Conservation (phyloP, 2,888 invertebrate genomes). For the Atherix ibis region DNA sequence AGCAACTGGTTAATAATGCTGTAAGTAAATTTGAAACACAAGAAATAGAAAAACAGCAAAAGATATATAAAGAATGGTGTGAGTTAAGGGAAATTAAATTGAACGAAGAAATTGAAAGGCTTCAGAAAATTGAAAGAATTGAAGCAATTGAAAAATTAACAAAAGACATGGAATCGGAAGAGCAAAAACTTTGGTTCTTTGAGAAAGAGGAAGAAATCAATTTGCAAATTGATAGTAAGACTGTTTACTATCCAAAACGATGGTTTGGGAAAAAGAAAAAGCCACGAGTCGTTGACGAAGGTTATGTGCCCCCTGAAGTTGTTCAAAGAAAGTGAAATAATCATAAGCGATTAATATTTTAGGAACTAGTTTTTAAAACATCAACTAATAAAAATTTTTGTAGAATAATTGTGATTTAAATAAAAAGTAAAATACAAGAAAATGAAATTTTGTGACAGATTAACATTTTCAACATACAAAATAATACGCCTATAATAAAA, state of each 20-base stretch:
- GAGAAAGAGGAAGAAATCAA: constrained; percentile 64
- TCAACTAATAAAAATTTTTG: too few relatives aligned
- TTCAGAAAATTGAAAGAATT: constrained; percentile 34
- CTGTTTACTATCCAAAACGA: constrained; percentile 31
- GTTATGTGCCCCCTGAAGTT: constrained; percentile 59
- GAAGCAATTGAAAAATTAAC: constrained; percentile 39
- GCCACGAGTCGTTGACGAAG: constrained; percentile 37
- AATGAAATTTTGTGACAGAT: too few relatives aligned
- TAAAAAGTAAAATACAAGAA: too few relatives aligned
- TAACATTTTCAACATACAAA: too few relatives aligned
- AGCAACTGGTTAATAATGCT: constrained; percentile 21
- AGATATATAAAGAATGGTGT: constrained; percentile 43
- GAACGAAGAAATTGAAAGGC: constrained; percentile 39
- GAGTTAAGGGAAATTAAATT: constrained; percentile 39
- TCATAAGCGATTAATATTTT: too few relatives aligned
- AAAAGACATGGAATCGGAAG: constrained; percentile 37
- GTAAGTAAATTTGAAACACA: constrained; percentile 22
- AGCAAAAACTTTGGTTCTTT: constrained; percentile 61
- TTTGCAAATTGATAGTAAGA: constrained; percentile 48
- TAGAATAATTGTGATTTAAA: too few relatives aligned
- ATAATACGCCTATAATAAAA: too few relatives aligned
- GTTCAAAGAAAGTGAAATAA: constrained; percentile 1
- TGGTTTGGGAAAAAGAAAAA: constrained; percentile 36
- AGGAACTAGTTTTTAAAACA: too few relatives aligned
- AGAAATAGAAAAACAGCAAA: constrained; percentile 29